phyloP scores from a whole-genome alignment of 2,888 invertebrate species.

The Coecobrya sp. region DNA sequence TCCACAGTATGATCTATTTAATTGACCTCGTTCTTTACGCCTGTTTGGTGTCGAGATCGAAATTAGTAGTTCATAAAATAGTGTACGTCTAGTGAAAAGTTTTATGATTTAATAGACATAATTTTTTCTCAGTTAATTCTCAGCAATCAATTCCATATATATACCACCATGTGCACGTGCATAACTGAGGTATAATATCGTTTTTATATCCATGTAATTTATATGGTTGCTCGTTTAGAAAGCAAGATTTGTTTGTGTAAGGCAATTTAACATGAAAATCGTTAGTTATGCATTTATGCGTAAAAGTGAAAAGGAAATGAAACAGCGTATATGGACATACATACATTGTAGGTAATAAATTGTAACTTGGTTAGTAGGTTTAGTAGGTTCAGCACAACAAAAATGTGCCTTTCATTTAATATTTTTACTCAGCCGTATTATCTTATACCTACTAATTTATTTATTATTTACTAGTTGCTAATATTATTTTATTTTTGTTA shows the following conservation, averaged over 20 bases:
- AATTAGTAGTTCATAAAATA: constrained; percentile 81
- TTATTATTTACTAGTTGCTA: constrained; percentile 55
- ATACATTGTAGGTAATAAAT: constrained; percentile 10
- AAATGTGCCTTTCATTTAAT: constrained; percentile 72
- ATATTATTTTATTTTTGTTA: constrained; percentile 52
- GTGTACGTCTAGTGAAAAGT: constrained; percentile 68
- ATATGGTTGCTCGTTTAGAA: constrained; percentile 67
- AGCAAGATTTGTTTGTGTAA: constrained; percentile 69
- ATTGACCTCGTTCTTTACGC: constrained; percentile 80
- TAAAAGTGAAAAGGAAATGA: constrained; percentile 78
- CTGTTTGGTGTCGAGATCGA: constrained; percentile 80
- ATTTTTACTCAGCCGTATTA: constrained; percentile 76
- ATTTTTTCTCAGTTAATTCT: constrained; percentile 58
- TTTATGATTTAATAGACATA: constrained; percentile 21
- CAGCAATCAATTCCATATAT: constrained; percentile 32
- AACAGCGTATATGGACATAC: background rate
- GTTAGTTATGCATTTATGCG: constrained; percentile 70
- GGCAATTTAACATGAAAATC: constrained; percentile 57
- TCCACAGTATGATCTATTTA: constrained; percentile 81
- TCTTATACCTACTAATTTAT: constrained; percentile 48
- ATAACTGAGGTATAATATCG: background rate
- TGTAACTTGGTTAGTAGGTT: constrained; percentile 80
- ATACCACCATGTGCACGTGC: background rate
- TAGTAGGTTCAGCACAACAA: constrained; percentile 78
- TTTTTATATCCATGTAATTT: background rate